Base-by-base conservation (phyloP, 1,140 invertebrate genomes). In the Micrasema longulum region DNA sequence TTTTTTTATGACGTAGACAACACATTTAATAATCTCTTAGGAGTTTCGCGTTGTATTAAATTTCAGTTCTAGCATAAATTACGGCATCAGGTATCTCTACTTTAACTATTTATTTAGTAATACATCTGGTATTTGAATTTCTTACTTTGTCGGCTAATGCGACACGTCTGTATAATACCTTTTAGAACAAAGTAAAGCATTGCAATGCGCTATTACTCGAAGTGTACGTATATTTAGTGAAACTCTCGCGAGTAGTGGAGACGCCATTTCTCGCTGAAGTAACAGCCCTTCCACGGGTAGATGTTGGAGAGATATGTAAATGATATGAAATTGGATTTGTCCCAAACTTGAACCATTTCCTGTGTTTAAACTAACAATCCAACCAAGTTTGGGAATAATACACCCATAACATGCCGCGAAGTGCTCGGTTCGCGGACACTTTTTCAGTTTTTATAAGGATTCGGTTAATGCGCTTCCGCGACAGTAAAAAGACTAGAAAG, bases 291-390 rank as follows among this genome's bases (percentile, higher is more conserved):
- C 50, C 22, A 53, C 50, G 50, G 9, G 55, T 60, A 60, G 35
- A 41, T 60, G 18, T 60, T 22, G 31, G 14, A 22, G 10, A 31
- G 18, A 60, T 43, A 60, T 60, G 55, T 41, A 60, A 60, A 60
- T 60, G n/a, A 38, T 60, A 60, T 60, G 36, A 60, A 60, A 60
- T 60, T 60, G 36, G 55, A 60, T 60, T 60, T 60, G 16, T 38
- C 55, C 55, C 55, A 60, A 60, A 43, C 55, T 43, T 35, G 16
- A 38, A n/a, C 55, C 18, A 41, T 18, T 60, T 53, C 50, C 35
- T 60, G 18, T 43, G 55, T 60, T 60, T 60, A 60, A 38, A 38
- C 36, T 60, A 60, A 41, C 35, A 60, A 48, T 60, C 18, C 35
- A 4, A 14, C 14, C 11, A 55, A 55, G 35, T 38, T 53, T 31